Evolutionary conservation across 2,888 invertebrate species (phyloP), one percentile per base, ranked within the genome.

Genomic region (Phragmatobia fuliginosa): DNA sequence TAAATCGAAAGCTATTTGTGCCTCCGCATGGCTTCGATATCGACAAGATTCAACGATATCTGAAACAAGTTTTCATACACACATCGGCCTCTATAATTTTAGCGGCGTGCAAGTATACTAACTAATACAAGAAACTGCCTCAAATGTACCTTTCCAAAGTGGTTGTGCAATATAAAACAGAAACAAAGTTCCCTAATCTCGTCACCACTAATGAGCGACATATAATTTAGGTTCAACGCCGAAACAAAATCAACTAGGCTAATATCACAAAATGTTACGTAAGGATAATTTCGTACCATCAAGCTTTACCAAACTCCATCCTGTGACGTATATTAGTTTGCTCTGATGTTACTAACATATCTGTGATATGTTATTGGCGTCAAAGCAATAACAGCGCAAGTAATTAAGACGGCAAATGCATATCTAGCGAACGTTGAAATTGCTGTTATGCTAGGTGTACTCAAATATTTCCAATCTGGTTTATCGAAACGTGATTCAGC

Each of bases 391-490:
- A 59, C 58, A 52, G 10, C 58, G 71, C 69, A 65, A 49, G 70
- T 76, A 85, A 85, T 83, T 85, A 82, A 81, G 83, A 81, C 71
- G 71, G 70, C 73, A 76, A 79, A 78, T 73, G 80, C 78, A 77
- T 78, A 77, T 80, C 80, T 74, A 66, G 58, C 61, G 77, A 83
- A 85, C 83, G 78, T 63, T 79, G 82, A 83, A 85, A 87, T 86
- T 85, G 85, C 85, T 83, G 84, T 87, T 87, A 86, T 82, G 87
- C 88, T 85, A 88, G 88, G 88, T 91, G 88, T 86, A 87, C 86
- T 85, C 88, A 92, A 92, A 93, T 90, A 92, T 91, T 90, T 88
- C 84, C 88, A 87, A 93, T 92, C 88, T 91, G 83, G 92, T 92
- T 91, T 91, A 88, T 80, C 82, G 83, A 83, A 81, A 86, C 84